A percentile compares a stretch with the other conserved stretches of the same genome.
These are phyloP conservation scores for Percina caprodes DNA, from an alignment of 2,113 vertebrate species.

Conservation along the genomic window DNA sequence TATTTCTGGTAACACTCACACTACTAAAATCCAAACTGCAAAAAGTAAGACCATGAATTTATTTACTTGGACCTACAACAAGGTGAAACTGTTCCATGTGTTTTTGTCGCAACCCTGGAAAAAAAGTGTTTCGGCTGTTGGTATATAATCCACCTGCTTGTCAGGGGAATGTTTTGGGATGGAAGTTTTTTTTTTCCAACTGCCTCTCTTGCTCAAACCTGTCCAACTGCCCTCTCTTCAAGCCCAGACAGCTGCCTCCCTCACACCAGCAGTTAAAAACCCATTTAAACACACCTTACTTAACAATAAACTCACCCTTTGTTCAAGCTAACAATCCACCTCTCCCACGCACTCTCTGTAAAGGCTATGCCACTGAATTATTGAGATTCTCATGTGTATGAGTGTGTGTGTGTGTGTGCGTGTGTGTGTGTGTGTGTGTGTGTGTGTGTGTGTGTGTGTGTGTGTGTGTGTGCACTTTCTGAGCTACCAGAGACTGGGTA, in stretches of 20 bases:
- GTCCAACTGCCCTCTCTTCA: constrained; percentile 62
- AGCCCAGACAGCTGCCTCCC: constrained; percentile 49
- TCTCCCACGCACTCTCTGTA: constrained; percentile 49
- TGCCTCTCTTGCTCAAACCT: constrained; percentile 43
- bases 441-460: not conserved
- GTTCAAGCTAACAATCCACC: constrained; percentile 60
- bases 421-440: not conserved
- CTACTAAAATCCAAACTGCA: too few species aligned
- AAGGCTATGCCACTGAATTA: constrained; percentile 31
- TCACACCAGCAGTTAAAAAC: constrained; percentile 60
- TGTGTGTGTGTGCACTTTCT: not conserved
- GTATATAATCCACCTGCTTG: constrained; percentile 58
- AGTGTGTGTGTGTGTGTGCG: constrained; percentile 3
- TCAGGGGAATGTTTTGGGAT: constrained; percentile 34
- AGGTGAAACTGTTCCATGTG: too few species aligned
- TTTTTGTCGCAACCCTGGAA: not conserved
- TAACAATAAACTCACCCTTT: constrained; percentile 68
- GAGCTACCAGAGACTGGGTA: not conserved
- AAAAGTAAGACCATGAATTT: too few species aligned
- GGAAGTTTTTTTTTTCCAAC: constrained; percentile 40
- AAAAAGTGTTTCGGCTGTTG: constrained; percentile 59
- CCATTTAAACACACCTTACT: constrained; percentile 64
- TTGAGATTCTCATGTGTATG: constrained; percentile 34
- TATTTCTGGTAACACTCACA: too few species aligned
- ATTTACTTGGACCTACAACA: too few species aligned